phyloP scores from a whole-genome alignment of 2,888 invertebrate species.

The Drosophila infuscata region DNA sequence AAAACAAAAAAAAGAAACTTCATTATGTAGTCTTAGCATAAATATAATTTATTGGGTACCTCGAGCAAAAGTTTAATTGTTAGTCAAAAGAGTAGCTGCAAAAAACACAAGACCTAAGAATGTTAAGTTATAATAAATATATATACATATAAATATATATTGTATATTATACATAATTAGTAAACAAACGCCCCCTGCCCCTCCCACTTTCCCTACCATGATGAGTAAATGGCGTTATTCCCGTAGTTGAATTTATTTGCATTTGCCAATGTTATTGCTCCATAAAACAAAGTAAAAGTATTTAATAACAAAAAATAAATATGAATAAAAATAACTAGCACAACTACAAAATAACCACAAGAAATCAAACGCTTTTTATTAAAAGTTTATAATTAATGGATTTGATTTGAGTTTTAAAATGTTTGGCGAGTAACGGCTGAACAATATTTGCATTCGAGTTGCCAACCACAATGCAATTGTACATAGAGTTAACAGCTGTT shows the following conservation, averaged over 20 bases:
- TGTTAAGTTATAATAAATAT: slow-evolving; percentile 68
- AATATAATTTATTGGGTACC: slow-evolving; percentile 61
- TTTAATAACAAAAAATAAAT: slow-evolving; percentile 45
- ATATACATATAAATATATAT: slow-evolving; percentile 43
- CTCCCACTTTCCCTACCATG: background rate
- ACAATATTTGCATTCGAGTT: slow-evolving; percentile 6
- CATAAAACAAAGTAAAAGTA: slow-evolving; percentile 43
- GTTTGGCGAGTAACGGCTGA: slow-evolving; percentile 11
- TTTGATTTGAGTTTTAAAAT: slow-evolving; percentile 9
- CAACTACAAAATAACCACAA: slow-evolving; percentile 42
- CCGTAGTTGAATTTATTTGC: slow-evolving; percentile 71
- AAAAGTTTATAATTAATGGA: background rate
- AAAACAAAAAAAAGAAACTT: slow-evolving; percentile 18
- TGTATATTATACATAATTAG: slow-evolving; percentile 48
- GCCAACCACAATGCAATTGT: slow-evolving; percentile 17
- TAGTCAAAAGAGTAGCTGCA: slow-evolving; percentile 68
- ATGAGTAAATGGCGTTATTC: slow-evolving; percentile 24
- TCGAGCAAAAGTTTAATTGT: slow-evolving; percentile 63
- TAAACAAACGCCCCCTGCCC: slow-evolving; percentile 1
- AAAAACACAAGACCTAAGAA: slow-evolving; percentile 69
- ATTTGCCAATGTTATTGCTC: slow-evolving; percentile 61
- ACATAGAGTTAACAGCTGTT: background rate
- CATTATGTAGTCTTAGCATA: slow-evolving; percentile 60
- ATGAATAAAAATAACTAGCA: slow-evolving; percentile 58
- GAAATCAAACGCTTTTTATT: background rate